Evolutionary conservation across 2,888 invertebrate species (phyloP), one percentile per base, ranked within the genome.

Genomic region (Scaeva pyrastri): DNA sequence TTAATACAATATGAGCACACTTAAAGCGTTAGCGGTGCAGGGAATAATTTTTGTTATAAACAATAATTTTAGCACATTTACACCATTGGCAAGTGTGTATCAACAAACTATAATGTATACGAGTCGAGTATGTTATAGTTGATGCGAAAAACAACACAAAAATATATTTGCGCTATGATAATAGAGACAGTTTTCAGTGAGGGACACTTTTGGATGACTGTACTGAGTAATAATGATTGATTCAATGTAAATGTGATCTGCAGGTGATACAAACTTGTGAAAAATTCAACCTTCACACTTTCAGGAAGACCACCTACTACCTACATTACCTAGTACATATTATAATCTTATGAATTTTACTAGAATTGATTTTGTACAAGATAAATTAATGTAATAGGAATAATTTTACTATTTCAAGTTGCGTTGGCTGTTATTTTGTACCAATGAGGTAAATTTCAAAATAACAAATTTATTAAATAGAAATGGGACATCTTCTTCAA

Each of bases 51-150:
- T 52, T 68, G 36, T 50, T 68, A 68, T 68, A 68, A 68, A 68
- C 68, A 68, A 68, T 68, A 68, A 68, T 82, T 74, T 86, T 86
- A 82, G 82, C 86, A 73, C 81, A 77, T 74, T 71, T 60, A 62
- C 41, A 66, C 71, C 48, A 84, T 55, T 84, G 55, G 58, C 60
- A 82, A 50, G 41, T 31, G 31, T 31, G 31, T 41, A 70, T 43
- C 19, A 52, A n/a, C 31, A 45, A 36, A 31, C 8, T 68, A 16
- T 23, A 23, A 52, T 48, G 41, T 48, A 52, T 58, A 39, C 48
- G 45, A 68, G 16, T 36, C 11, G 19, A 19, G 39, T 21, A 7
- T 55, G 45, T 60, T 41, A 12, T 58, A 39, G 23, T 39, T 21
- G 36, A 48, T 36, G 43, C 48, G 64, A 78, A 62, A 52, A 78